Evolutionary conservation across 2,113 vertebrate species (phyloP), one percentile per base, ranked within the genome.

Genomic region (Scomber scombrus): DNA sequence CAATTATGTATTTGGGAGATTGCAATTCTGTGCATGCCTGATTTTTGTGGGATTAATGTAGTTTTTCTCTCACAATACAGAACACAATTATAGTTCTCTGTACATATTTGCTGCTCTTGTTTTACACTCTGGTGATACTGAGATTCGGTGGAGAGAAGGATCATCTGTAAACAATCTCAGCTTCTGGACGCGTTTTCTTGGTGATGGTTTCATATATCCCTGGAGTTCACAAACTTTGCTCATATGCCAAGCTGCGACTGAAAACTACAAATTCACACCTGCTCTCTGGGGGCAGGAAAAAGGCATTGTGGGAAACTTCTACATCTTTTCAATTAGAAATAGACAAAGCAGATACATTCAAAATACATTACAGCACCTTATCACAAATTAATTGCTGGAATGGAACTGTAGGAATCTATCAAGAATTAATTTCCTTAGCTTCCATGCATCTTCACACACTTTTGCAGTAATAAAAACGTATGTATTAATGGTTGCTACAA

Each of bases 1-100:
- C 49, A 61, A 58, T 67, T 19, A 50, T 72, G 34, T 50, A 72
- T 67, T 64, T 29, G 6, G 12, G 18, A 71, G 18, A 57, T 34
- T 51, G 6, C 45, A 16, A 50, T 68, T 50, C 47, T 40, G 50
- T 18, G 52, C 31, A 63, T 10, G 51, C 7, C 9, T 13, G 54
- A 6, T 60, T 13, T 45, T 50, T 66, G 29, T 45, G n/a, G 61
- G 56, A 45, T 8, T 57, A 40, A 49, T 43, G 50, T 9, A 65
- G n/a, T 60, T 21, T 57, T 65, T 2, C 58, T 16, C 34, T 9
- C 26, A 11, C 1, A 23, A 14, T 46, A 52, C 67, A 76, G 31
- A 64, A 57, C n/a, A 29, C 50, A 2, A 40, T 1, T 72, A 18
- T 63, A 43, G 45, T 50, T 72, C 16, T 19, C 15, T 60, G 18